Evolutionary conservation across 2,797 vertebrate species (phyloP).

Genomic region (Diceros bicornis): DNA sequence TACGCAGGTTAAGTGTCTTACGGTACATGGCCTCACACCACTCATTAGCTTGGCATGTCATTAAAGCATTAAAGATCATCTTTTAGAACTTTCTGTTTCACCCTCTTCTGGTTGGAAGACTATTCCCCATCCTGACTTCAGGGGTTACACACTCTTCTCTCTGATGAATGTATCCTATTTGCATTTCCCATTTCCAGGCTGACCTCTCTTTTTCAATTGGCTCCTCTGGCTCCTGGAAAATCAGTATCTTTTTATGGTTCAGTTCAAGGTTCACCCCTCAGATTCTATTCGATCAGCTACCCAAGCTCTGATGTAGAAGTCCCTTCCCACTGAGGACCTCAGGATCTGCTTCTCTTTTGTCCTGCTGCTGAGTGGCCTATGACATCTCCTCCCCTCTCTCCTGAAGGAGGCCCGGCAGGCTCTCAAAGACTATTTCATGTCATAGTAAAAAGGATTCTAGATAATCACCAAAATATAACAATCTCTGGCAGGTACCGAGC

Average conservation of each 20-base stretch:
- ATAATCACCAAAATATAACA: not conserved
- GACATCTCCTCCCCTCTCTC: not conserved
- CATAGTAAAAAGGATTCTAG: not conserved
- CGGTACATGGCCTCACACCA: not conserved
- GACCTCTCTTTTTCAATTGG: not conserved
- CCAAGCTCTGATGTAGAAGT: not conserved
- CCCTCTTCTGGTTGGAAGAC: not conserved
- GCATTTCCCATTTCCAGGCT: not conserved
- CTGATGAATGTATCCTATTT: not conserved
- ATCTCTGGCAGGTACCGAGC: not conserved
- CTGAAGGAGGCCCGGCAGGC: not conserved
- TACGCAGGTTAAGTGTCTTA: not conserved
- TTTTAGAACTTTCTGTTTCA: not conserved
- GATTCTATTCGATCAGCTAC: not conserved
- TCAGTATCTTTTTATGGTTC: not conserved
- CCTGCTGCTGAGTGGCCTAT: not conserved
- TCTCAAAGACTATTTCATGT: not conserved
- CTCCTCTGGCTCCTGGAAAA: not conserved
- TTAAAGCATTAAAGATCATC: not conserved
- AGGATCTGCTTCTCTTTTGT: not conserved
- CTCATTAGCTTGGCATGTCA: accelerated
- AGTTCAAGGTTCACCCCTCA: not conserved
- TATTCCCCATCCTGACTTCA: not conserved
- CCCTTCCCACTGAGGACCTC: not conserved
- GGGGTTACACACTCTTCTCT: not conserved